Evolutionary conservation across 2,113 vertebrate species (phyloP), one percentile per base, ranked within the genome.

Genomic region (Zonotrichia leucophrys): DNA sequence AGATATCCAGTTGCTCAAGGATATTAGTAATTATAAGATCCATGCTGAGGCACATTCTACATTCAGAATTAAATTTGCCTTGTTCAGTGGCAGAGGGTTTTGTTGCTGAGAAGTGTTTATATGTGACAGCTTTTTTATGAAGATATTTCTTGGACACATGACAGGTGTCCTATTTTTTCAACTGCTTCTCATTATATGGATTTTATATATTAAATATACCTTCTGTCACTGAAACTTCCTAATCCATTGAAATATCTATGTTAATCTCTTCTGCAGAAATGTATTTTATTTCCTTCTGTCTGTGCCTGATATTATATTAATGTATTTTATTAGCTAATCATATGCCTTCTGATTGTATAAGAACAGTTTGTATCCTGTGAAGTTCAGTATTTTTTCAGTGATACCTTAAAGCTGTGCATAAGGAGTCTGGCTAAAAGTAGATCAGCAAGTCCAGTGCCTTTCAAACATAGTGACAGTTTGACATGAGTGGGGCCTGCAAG

Each of bases 181-280:
- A 72, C 53, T 62, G 62, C 53, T 85, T 90, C 78, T 93, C 41
- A 73, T 90, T 91, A 79, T 82, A 66, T 87, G 53, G 53, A 66
- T 92, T 94, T 87, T 84, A 41, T 96, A 28, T 81, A 59, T 91
- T 69, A 95, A 83, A 79, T 95, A 93, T 49, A 85, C 82, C 58
- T 87, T 91, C 85, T 94, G 82, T 91, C 84, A 87, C 49, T 69
- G 82, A 85, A 87, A 72, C 67, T 78, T 89, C 39, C 19, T 95
- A 91, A 96, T 95, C 87, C 77, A 50, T 39, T 91, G 74, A 68
- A 96, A 82, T 50, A 87, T 72, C 93, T 91, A 9, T 69, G 75
- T 35, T 93, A 91, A 85, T 89, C 62, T 89, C 58, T 82, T 89
- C 60, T 87, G 90, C 41, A 66, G 82, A 84, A 91, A 76, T 5